Evolutionary conservation across 2,113 vertebrate species (phyloP), one percentile per base, ranked within the genome.

Genomic region (Myotis yumanensis): DNA sequence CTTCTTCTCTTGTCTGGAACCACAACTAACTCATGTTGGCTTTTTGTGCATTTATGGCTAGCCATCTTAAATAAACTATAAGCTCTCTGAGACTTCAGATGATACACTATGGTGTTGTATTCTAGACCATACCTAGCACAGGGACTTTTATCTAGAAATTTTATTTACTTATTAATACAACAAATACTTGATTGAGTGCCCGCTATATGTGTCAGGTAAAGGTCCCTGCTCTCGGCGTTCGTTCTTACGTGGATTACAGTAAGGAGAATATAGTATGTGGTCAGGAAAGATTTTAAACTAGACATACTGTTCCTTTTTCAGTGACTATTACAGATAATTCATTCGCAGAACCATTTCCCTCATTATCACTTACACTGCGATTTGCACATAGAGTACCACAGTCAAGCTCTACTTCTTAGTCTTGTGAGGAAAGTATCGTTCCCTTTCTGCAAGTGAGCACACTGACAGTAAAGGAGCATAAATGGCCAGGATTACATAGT

Each of bases 1-100:
- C 30, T 28, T 68, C 43, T 91, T 80, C 72, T 94, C 86, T 88
- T 76, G 22, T 48, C 66, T 83, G 80, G 37, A 91, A 77, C 40
- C 10, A 86, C 35, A 43, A 43, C 11, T 51, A 85, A 57, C 16
- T 75, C 40, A 71, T 17, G 59, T 4, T 46, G n/a, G 37, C 51
- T 71, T 28, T 86, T 69, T 57, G 32, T n/a, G 64, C 43, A 40
- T 57, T 66, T 64, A 17, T 20, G 40, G 35, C 20, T 57, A 48
- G 54, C 18, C 51, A 43, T 52, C 75, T 59, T 76, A 75, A 86
- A 11, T 22, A 76, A 84, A 84, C 32, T 54, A 30, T 5, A 77
- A 43, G 18, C 40, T 51, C 25, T 7, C 32, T 57, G 28, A 93
- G 46, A 15, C 16, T 89, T 68, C 46, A 30, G 32, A 72, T 81